Evolutionary conservation across 2,797 vertebrate species (phyloP).

Genomic region (Onychomys torridus): DNA sequence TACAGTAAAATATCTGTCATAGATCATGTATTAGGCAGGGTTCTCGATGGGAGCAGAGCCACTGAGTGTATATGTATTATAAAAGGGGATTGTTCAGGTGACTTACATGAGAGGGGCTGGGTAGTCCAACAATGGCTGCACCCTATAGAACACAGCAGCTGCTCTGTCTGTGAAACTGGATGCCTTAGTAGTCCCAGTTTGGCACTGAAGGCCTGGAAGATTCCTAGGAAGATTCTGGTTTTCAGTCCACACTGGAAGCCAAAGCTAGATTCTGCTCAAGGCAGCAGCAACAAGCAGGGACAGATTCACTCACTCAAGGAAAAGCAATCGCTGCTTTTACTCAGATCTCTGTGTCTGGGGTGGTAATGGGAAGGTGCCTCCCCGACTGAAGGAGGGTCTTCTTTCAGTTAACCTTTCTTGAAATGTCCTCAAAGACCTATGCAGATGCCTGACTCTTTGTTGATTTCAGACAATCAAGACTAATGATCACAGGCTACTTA

Average conservation of each 20-base stretch:
- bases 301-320: not conserved
- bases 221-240: not conserved
- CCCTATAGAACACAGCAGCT: not conserved
- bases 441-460: not conserved
- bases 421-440: not conserved
- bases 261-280: not conserved
- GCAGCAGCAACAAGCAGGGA: not conserved
- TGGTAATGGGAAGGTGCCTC: not conserved
- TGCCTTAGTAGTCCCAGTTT: not conserved
- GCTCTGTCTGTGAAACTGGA: not conserved
- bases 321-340: not conserved
- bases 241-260: not conserved
- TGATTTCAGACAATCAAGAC: not conserved
- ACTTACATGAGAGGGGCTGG: not conserved
- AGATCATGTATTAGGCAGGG: not conserved
- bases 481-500: not conserved
- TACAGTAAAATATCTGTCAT: not conserved
- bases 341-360: not conserved
- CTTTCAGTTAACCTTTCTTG: not conserved
- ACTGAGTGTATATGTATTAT: not conserved
- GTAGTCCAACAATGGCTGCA: not conserved
- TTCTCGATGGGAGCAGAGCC: not conserved
- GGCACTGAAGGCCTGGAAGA: not conserved
- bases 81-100: not conserved
- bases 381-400: not conserved